Conservation (phyloP, 2,888 invertebrate genomes). For the Tipula unca region DNA sequence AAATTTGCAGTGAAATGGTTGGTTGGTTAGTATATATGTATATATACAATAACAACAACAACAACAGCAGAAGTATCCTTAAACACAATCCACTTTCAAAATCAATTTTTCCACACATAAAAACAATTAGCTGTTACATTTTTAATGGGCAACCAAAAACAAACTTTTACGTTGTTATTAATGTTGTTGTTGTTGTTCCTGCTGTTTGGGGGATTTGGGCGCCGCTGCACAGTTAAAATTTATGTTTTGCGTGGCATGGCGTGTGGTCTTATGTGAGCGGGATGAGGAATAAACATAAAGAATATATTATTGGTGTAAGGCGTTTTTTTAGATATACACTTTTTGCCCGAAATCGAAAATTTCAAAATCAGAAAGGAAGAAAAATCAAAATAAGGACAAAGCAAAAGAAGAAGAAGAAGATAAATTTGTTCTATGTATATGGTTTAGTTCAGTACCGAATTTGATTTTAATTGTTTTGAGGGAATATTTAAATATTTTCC, state of each 20-base stretch:
- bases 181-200: neutral
- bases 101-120: neutral
- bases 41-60: neutral
- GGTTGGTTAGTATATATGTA: neutral
- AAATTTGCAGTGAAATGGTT: neutral
- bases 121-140: constrained; percentile 8
- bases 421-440: neutral
- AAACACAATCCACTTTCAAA: neutral
- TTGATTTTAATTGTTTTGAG: neutral
- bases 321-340: neutral
- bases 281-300: neutral
- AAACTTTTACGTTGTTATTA: neutral
- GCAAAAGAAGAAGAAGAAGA: neutral
- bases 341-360: neutral
- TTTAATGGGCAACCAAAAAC: neutral
- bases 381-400: neutral
- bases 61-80: neutral
- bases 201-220: neutral
- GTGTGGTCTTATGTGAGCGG: neutral
- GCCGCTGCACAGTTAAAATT: neutral
- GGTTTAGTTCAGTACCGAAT: neutral
- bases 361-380: neutral
- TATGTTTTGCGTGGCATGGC: neutral
- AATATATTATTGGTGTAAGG: neutral
- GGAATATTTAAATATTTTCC: neutral